A percentile compares a stretch with the other conserved stretches of the same genome.
phyloP scores from a whole-genome alignment of 2,113 vertebrate species.

The Myanophis thanlyinensis region DNA sequence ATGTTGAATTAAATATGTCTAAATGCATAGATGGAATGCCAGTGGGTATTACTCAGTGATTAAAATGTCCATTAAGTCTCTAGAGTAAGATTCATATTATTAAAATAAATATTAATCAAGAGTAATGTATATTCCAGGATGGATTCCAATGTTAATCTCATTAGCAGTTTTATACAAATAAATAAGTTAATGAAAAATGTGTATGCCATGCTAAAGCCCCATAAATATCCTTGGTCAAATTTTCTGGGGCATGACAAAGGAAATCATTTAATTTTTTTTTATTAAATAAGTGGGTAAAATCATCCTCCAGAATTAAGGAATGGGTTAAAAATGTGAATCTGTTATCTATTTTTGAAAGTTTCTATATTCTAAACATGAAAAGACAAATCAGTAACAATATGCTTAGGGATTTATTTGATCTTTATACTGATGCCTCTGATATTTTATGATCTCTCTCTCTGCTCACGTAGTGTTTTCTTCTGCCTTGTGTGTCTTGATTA shows the following conservation, averaged over 20 bases:
- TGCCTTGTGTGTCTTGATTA: not conserved
- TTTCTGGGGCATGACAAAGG: not conserved
- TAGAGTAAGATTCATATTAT: not conserved
- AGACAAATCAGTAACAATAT: not conserved
- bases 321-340: not conserved
- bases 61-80: not conserved
- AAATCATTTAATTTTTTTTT: not conserved
- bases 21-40: not conserved
- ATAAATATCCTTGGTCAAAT: not conserved
- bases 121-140: not conserved
- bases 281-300: not conserved
- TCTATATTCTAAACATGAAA: not conserved
- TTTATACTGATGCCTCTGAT: not conserved
- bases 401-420: not conserved
- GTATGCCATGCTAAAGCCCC: not conserved
- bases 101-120: not conserved
- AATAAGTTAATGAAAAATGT: not conserved
- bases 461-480: not conserved
- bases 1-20: not conserved
- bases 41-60: not conserved
- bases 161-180: not conserved
- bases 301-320: not conserved
- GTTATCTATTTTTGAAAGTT: not conserved
- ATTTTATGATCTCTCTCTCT: not conserved
- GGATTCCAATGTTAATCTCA: not conserved